phyloP scores from a whole-genome alignment of 2,888 invertebrate species.

The Gnatocerus cornutus region DNA sequence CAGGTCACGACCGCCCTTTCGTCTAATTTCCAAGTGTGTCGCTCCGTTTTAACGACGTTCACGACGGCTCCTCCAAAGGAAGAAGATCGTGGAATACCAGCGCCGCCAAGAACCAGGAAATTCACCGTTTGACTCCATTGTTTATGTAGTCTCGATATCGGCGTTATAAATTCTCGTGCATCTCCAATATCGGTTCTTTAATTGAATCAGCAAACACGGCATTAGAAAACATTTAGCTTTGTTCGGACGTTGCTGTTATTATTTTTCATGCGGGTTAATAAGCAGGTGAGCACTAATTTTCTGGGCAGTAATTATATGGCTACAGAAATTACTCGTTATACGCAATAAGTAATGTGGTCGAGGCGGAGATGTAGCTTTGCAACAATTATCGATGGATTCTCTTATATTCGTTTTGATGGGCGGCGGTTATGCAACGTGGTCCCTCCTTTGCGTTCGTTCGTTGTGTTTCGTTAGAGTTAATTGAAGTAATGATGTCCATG shows the following conservation, averaged over 20 bases:
- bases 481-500: conserved; percentile 28
- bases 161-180: conserved; percentile 65
- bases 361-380: conserved; percentile 26
- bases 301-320: conserved; percentile 57
- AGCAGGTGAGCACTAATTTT: conserved; percentile 58
- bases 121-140: conserved; percentile 57
- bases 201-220: conserved; percentile 64
- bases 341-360: conserved; percentile 30
- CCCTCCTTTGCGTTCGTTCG: not conserved
- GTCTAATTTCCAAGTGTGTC: not conserved
- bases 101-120: conserved; percentile 63
- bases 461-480: conserved; percentile 16
- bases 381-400: conserved; percentile 25
- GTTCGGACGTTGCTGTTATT: conserved; percentile 50
- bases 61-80: conserved; percentile 57
- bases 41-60: conserved; percentile 8
- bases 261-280: conserved; percentile 56
- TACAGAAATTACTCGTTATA: conserved; percentile 51
- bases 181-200: conserved; percentile 64
- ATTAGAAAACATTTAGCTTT: conserved; percentile 52
- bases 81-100: conserved; percentile 59
- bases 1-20: not conserved
- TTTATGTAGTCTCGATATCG: conserved; percentile 63
- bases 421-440: conserved; percentile 16
- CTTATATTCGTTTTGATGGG: conserved; percentile 17